Percentiles rank a stretch among this genome's conserved stretches.
These are phyloP conservation scores for Morinoia aosen DNA, from an alignment of 2,888 invertebrate genomes.

Conservation along the genomic window DNA sequence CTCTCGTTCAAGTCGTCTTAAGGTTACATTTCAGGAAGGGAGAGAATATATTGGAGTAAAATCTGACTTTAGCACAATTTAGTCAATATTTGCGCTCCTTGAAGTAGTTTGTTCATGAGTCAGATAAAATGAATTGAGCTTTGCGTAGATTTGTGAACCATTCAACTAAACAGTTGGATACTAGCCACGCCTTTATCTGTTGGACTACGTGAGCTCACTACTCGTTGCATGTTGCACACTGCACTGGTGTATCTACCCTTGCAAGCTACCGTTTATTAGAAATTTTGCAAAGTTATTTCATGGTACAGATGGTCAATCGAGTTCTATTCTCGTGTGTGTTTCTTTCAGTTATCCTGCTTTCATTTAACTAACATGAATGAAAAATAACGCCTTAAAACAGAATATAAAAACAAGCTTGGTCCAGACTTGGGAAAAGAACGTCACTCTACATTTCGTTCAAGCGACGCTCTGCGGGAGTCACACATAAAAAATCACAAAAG, in stretches of 20 bases:
- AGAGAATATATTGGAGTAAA: neutral
- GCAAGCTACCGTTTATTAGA: neutral
- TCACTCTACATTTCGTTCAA: neutral
- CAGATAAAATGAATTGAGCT: neutral
- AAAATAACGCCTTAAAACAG: neutral
- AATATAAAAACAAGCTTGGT: neutral
- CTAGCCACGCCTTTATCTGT: neutral
- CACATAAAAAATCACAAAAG: too few relatives aligned
- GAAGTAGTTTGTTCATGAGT: neutral
- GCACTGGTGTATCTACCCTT: neutral
- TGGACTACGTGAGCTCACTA: neutral
- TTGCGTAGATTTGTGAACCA: neutral
- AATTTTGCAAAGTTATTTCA: neutral
- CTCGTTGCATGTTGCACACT: neutral
- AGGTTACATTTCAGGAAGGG: neutral
- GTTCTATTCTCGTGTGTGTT: neutral
- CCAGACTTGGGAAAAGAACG: neutral
- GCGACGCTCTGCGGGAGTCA: neutral
- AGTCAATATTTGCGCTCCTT: neutral
- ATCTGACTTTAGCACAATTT: neutral
- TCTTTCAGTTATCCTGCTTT: neutral
- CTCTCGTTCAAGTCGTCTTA: neutral
- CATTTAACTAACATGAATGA: neutral
- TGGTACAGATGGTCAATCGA: neutral
- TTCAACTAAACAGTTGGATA: neutral